Evolutionary conservation across 2,113 vertebrate genomes (phyloP).

Genomic region (Paradisaea rubra): DNA sequence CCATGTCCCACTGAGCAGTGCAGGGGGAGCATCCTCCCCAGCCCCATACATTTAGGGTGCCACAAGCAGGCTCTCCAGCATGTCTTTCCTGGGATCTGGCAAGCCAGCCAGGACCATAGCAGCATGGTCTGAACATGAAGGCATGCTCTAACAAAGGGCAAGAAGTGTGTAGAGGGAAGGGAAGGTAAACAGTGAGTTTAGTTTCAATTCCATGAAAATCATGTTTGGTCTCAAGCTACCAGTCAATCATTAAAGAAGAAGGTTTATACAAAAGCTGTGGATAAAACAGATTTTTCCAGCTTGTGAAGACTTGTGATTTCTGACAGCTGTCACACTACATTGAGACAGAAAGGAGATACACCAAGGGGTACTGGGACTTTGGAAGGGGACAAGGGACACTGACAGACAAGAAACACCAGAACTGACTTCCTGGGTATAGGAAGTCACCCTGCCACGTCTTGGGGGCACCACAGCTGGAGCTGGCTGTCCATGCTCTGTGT

Average conservation of each 20-base stretch:
- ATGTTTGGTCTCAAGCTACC: not conserved
- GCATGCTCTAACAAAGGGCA: not conserved
- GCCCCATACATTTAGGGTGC: not conserved
- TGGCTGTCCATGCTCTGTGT: not conserved
- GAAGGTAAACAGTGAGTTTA: not conserved
- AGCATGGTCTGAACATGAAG: not conserved
- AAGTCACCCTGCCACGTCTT: not conserved
- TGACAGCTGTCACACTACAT: not conserved
- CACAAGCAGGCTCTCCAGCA: not conserved
- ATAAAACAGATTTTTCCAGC: not conserved
- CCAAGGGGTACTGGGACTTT: not conserved
- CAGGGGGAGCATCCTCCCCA: not conserved
- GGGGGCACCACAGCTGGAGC: not conserved
- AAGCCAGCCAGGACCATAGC: not conserved
- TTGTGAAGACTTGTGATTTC: not conserved
- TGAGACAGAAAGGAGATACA: not conserved
- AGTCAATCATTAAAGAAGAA: not conserved
- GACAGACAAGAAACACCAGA: not conserved
- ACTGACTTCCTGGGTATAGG: not conserved
- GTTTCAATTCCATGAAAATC: not conserved
- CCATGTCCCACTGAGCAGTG: not conserved
- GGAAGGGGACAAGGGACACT: not conserved
- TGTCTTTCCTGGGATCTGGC: rapidly evolving
- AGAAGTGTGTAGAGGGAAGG: not conserved
- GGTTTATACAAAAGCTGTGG: not conserved